These are phyloP conservation scores for Hyla sarda DNA, from an alignment of 2,113 vertebrate genomes.

Conservation along the genomic window DNA sequence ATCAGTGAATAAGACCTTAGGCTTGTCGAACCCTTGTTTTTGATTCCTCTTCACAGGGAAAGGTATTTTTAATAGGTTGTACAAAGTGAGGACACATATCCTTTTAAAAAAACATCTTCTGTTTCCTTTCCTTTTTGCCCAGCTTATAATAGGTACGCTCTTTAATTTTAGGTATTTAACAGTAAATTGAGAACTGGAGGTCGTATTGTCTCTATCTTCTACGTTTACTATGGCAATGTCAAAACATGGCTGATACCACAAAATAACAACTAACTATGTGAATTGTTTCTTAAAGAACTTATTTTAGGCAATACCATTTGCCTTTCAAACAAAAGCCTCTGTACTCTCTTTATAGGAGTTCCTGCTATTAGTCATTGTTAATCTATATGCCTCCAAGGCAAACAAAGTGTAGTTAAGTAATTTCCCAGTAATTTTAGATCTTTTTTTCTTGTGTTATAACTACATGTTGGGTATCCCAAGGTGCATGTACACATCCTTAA, in stretches of 20 bases:
- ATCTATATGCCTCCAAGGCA: slow-evolving; percentile 64
- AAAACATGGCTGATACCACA: neutral
- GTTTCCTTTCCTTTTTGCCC: neutral
- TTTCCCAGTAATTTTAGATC: slow-evolving; percentile 65
- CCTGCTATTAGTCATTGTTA: slow-evolving; percentile 66
- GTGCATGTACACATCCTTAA: slow-evolving; percentile 65
- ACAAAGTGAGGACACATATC: too few relatives aligned
- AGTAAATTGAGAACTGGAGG: neutral
- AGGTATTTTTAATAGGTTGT: neutral
- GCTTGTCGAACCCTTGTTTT: too few relatives aligned
- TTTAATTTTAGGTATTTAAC: neutral
- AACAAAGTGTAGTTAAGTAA: slow-evolving; percentile 63
- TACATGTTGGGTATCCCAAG: slow-evolving; percentile 62
- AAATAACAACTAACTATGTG: neutral
- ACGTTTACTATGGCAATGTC: neutral
- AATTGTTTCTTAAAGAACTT: neutral
- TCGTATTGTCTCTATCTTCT: neutral
- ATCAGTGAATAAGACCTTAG: too few relatives aligned
- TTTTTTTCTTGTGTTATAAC: slow-evolving; percentile 65
- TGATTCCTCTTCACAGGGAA: neutral
- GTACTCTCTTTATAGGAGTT: slow-evolving; percentile 65
- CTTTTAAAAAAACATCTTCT: too few relatives aligned
- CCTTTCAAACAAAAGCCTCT: slow-evolving; percentile 58
- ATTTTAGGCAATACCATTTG: slow-evolving; percentile 21
- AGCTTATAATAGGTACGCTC: neutral